Conservation (phyloP, 2,113 vertebrate species). For the Campylorhamphus procurvoides region DNA sequence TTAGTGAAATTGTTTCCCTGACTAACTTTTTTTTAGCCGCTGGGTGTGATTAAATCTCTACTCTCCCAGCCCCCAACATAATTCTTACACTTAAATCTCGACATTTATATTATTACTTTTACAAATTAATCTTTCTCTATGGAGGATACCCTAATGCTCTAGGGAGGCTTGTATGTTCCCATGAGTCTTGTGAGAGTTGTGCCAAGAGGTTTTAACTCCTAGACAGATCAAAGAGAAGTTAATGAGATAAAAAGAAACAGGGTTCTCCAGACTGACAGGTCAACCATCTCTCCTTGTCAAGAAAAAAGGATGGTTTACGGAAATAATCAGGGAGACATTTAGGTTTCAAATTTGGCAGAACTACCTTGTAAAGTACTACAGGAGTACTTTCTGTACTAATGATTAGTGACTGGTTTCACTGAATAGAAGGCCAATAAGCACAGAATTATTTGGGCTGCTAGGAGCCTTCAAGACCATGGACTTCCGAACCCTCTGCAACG, state of each 20-base stretch:
- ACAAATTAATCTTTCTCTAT: conserved; percentile 24
- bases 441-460: neutral
- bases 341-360: neutral
- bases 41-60: neutral
- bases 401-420: neutral
- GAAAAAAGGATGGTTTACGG: neutral
- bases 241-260: neutral
- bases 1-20: neutral
- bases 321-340: neutral
- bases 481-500: neutral
- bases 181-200: neutral
- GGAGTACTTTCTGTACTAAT: neutral
- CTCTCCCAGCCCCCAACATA: neutral
- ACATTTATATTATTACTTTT: neutral
- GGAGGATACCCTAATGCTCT: neutral
- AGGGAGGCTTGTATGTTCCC: accelerated
- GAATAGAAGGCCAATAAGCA: neutral
- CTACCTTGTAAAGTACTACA: neutral
- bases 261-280: neutral
- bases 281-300: neutral
- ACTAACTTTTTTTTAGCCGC: neutral
- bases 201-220: neutral
- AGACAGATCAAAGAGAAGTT: neutral
- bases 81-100: conserved; percentile 7
- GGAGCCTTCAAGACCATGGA: neutral